Percentiles rank a stretch among this genome's conserved stretches.
phyloP scores from a whole-genome alignment of 2,888 invertebrate species.

The Drosophila pullipes region DNA sequence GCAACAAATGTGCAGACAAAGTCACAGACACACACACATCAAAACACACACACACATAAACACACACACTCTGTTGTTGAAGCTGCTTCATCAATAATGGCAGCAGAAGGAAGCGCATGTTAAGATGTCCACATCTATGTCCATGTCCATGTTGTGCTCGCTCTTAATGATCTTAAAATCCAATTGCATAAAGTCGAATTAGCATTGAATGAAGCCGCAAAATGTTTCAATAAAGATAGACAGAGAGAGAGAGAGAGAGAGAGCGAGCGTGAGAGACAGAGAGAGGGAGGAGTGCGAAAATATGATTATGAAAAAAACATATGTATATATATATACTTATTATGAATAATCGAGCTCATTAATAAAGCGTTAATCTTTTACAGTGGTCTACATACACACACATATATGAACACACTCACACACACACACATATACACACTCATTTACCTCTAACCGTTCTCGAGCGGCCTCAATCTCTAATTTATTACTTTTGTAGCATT shows the following conservation, averaged over 20 bases:
- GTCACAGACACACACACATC: conserved; percentile 50
- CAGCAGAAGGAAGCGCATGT: conserved; percentile 80
- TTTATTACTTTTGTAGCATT: conserved; percentile 75
- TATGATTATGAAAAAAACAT: not conserved
- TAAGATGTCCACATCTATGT: conserved; percentile 61
- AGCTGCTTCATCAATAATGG: conserved; percentile 64
- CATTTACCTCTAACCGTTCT: conserved; percentile 9
- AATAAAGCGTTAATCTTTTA: conserved; percentile 75
- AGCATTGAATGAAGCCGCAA: conserved; percentile 64
- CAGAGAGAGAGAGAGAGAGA: conserved; percentile 31
- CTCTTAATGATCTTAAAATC: conserved; percentile 78
- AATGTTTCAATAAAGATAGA: conserved; percentile 68
- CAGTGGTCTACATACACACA: conserved; percentile 6
- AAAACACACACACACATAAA: conserved; percentile 30
- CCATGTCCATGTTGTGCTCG: conserved; percentile 69
- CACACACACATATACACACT: not conserved
- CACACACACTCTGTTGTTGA: conserved; percentile 26
- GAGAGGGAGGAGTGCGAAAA: conserved; percentile 12
- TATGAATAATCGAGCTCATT: conserved; percentile 78
- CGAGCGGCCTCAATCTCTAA: conserved; percentile 62
- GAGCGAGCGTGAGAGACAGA: conserved; percentile 22
- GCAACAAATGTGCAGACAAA: conserved; percentile 70
- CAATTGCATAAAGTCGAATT: conserved; percentile 61
- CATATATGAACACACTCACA: not conserved
- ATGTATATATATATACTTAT: conserved; percentile 23